Conservation (phyloP, 2,113 vertebrate genomes). For the Cottus gobio region DNA sequence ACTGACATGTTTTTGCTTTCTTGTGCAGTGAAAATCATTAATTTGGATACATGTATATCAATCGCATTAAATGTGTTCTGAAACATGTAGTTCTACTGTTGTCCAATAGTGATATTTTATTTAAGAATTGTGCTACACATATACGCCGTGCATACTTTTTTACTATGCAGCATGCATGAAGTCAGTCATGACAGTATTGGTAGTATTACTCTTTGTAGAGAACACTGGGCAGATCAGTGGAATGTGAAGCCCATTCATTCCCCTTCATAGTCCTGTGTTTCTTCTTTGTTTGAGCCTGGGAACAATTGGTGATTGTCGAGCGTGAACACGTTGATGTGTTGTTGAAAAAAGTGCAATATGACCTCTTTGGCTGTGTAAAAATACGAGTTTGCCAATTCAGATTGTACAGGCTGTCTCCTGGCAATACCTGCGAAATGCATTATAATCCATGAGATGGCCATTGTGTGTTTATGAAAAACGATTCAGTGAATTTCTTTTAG, state of each 20-base stretch:
- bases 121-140: background rate
- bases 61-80: background rate
- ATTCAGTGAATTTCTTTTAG: constrained; percentile 18
- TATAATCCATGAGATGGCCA: background rate
- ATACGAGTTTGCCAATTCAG: constrained; percentile 6
- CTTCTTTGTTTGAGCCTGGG: constrained; percentile 14
- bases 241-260: constrained; percentile 7
- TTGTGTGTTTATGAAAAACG: constrained; percentile 6
- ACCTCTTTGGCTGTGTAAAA: constrained; percentile 8
- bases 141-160: background rate
- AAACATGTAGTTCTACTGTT: background rate
- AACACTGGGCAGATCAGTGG: background rate
- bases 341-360: constrained; percentile 6
- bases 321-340: constrained; percentile 10
- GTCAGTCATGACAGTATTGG: background rate
- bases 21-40: constrained; percentile 6
- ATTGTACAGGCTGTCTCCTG: constrained; percentile 11
- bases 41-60: background rate
- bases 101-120: background rate
- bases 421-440: constrained; percentile 7
- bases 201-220: background rate
- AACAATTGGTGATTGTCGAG: background rate
- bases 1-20: background rate
- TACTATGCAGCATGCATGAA: too few species aligned
- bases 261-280: background rate